phyloP scores from a whole-genome alignment of 2,797 vertebrate species.

The Sebastes minor region DNA sequence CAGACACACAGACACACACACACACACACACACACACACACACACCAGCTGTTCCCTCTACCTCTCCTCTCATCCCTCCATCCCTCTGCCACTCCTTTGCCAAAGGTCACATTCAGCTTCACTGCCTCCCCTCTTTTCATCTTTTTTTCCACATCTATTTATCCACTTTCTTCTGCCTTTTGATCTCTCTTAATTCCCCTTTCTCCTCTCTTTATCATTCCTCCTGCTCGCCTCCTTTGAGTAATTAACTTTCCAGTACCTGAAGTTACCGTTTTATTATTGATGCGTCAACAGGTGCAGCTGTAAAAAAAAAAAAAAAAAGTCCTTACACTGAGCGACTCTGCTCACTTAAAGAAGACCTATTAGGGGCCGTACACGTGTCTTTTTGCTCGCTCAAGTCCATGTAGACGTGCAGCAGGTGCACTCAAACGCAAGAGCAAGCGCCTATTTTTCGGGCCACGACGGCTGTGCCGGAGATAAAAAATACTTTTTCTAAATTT shows the following conservation, averaged over 20 bases:
- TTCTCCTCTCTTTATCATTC: background rate
- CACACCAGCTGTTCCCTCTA: constrained; percentile 69
- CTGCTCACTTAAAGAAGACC: background rate
- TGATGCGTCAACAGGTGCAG: background rate
- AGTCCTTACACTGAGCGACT: background rate
- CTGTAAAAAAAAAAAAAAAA: background rate
- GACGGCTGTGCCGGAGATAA: fast-evolving
- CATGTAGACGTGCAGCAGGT: too few relatives aligned
- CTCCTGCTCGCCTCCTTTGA: constrained; percentile 5
- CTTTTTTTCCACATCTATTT: constrained; percentile 18
- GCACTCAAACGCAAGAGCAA: too few relatives aligned
- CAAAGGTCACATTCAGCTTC: constrained; percentile 70
- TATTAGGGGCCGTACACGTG: too few relatives aligned
- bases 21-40: constrained; percentile 27
- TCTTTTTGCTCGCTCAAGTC: too few relatives aligned
- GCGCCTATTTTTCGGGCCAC: fast-evolving
- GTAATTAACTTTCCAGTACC: constrained; percentile 21
- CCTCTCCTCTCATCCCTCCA: constrained; percentile 55
- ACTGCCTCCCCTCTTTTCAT: constrained; percentile 20
- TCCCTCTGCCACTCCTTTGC: constrained; percentile 52
- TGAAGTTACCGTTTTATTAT: constrained; percentile 9
- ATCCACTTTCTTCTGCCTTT: constrained; percentile 28
- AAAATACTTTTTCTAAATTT: too few relatives aligned
- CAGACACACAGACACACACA: constrained; percentile 40
- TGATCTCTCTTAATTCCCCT: constrained; percentile 15